Evolutionary conservation across 2,888 invertebrate species (phyloP), one percentile per base, ranked within the genome.

Genomic region (Busseola fusca): DNA sequence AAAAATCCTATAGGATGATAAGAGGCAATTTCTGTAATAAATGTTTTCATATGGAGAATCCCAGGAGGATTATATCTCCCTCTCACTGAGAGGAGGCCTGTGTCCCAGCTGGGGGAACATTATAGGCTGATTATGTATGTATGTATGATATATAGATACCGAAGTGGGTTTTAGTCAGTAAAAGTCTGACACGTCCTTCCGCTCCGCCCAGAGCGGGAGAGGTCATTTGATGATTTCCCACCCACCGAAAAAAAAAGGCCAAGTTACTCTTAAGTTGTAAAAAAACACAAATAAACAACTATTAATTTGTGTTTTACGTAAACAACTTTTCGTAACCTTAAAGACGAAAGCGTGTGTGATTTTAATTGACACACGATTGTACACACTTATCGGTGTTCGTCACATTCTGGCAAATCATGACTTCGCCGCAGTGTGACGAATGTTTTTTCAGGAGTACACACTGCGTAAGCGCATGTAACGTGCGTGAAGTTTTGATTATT

Each of bases 261-360:
- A 18, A n/a, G 18, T 65, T 25, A 21, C 3, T 27, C n/a, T 64
- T 64, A 10, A 64, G 16, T 9, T 21, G 1, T 45, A 50, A 60
- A 50, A 42, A 52, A 25, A 67, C 5, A 21, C 21, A 50, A 56
- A 48, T 40, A 50, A 25, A 30, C 25, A 42, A 58, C 25, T 14
- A 50, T 40, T 37, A 27, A 4, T 30, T 12, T 9, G 12, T 16
- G 14, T 54, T 82, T 58, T 67, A 72, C 57, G 58, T 68, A 66
- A 52, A 62, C 63, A 65, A 80, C 69, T 64, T 74, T 62, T 81
- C 5, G 50, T 82, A 48, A 57, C 50, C 52, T 65, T 62, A 64
- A 59, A 81, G 62, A 80, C 64, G 78, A 81, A 84, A 81, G 82
- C 81, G 84, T 81, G 69, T 58, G 57, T 62, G 52, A 81, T 81